Conservation (phyloP, 2,797 vertebrate species). For the Gouania willdenowi region DNA sequence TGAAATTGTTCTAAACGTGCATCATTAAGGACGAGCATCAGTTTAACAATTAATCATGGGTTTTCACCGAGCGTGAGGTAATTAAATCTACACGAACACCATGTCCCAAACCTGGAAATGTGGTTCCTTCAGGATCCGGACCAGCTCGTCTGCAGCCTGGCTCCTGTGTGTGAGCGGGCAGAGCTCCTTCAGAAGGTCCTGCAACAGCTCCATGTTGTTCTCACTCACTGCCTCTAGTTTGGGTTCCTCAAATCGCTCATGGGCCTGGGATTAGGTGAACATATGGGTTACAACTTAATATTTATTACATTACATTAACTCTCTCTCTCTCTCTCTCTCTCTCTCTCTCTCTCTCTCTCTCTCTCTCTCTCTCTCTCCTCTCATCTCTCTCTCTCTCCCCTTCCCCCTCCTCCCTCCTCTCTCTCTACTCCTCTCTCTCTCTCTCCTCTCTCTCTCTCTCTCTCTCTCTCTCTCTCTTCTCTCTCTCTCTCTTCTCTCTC, state of each 20-base stretch:
- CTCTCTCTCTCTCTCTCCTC: no score
- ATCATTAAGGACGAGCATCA: slow-evolving; percentile 11
- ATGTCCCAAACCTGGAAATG: slow-evolving; percentile 97
- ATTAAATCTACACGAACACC: no score
- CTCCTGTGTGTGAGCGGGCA: slow-evolving; percentile 72
- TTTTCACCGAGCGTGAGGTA: no score
- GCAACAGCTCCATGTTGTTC: slow-evolving; percentile 91
- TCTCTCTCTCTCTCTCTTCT: no score
- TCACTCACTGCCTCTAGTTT: slow-evolving; percentile 92
- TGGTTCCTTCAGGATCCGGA: slow-evolving; percentile 86
- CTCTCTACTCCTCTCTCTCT: no score
- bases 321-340: no score
- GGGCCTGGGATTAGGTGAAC: slow-evolving; percentile 72
- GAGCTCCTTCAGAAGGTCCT: slow-evolving; percentile 92
- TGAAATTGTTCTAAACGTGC: slow-evolving; percentile 18
- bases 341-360: no score
- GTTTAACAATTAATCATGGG: slow-evolving; percentile 13
- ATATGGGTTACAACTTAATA: neutral
- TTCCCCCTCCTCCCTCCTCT: no score
- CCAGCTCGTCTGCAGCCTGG: slow-evolving; percentile 80
- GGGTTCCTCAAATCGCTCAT: slow-evolving; percentile 87
- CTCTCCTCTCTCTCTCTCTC: no score
- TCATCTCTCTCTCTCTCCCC: no score
- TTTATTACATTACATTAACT: neutral
- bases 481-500: no score